Evolutionary conservation across 2,113 vertebrate species (phyloP).

Genomic region (Onychostoma macrolepis): DNA sequence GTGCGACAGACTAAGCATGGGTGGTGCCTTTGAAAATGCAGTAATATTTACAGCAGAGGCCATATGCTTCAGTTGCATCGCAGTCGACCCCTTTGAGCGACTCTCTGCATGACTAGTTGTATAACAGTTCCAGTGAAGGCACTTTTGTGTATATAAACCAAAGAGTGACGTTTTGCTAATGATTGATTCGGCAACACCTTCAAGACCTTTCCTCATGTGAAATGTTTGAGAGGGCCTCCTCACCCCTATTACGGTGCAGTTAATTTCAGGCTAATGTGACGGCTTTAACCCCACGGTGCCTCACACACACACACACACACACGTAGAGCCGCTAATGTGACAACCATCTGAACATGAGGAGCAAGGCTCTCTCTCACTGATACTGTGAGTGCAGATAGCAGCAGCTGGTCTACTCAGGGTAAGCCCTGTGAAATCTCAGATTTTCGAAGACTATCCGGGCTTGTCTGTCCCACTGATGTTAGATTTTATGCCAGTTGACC

Average conservation of each 20-base stretch:
- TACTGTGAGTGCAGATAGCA: conserved; percentile 49
- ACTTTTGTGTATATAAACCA: conserved; percentile 54
- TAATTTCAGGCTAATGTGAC: conserved; percentile 40
- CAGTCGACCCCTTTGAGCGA: conserved; percentile 39
- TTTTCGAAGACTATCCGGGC: conserved; percentile 73
- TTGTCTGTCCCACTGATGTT: conserved; percentile 64
- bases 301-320: conserved; percentile 39
- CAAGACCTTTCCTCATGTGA: conserved; percentile 40
- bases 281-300: conserved; percentile 38
- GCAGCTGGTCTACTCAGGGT: conserved; percentile 73
- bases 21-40: conserved; percentile 65
- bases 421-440: conserved; percentile 80
- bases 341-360: conserved; percentile 67
- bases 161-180: conserved; percentile 31
- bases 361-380: conserved; percentile 56
- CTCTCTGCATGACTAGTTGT: conserved; percentile 31
- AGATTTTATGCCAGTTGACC: conserved; percentile 77
- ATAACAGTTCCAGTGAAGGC: conserved; percentile 37
- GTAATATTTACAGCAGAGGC: conserved; percentile 64
- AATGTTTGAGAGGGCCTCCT: conserved; percentile 14
- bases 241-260: conserved; percentile 7
- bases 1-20: conserved; percentile 62
- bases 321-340: conserved; percentile 71
- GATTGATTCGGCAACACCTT: conserved; percentile 42
- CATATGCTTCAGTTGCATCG: conserved; percentile 39